These are phyloP conservation scores for Pterostichus madidus DNA, from an alignment of 2,888 invertebrate genomes.

Conservation along the genomic window DNA sequence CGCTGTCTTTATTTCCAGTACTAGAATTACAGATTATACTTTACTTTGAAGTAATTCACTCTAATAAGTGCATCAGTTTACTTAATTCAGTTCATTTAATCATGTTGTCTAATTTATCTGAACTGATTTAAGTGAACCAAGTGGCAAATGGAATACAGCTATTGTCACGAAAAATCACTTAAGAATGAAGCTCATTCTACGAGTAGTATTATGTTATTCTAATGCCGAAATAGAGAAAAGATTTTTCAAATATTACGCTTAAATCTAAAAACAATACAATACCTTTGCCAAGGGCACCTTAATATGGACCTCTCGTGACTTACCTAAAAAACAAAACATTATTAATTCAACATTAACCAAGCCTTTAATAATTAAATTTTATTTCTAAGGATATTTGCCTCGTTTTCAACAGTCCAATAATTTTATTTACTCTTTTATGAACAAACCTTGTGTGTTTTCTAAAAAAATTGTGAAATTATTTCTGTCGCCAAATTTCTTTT, in stretches of 20 bases:
- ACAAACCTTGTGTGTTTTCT: constrained; percentile 19
- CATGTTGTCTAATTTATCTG: too few relatives aligned
- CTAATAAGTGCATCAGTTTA: too few relatives aligned
- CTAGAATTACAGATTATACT: too few relatives aligned
- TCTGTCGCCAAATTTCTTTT: constrained; percentile 49
- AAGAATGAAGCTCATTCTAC: too few relatives aligned
- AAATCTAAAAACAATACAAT: background rate
- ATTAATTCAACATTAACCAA: background rate
- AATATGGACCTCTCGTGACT: constrained; percentile 7
- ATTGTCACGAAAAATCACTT: too few relatives aligned
- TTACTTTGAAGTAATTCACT: too few relatives aligned
- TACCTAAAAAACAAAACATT: constrained; percentile 36
- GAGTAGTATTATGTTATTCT: too few relatives aligned
- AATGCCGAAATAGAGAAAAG: too few relatives aligned
- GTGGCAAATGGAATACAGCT: too few relatives aligned
- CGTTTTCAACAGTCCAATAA: constrained; percentile 41
- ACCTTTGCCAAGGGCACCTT: constrained; percentile 15
- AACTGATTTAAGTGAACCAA: too few relatives aligned
- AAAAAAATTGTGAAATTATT: constrained; percentile 27
- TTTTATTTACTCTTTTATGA: background rate
- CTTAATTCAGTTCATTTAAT: too few relatives aligned
- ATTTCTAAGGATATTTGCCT: background rate
- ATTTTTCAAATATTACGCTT: background rate
- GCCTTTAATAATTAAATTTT: constrained; percentile 18
- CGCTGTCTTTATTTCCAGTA: too few relatives aligned